Base-by-base conservation (phyloP, 2,113 vertebrate genomes). In the Paramormyrops kingsleyae region DNA sequence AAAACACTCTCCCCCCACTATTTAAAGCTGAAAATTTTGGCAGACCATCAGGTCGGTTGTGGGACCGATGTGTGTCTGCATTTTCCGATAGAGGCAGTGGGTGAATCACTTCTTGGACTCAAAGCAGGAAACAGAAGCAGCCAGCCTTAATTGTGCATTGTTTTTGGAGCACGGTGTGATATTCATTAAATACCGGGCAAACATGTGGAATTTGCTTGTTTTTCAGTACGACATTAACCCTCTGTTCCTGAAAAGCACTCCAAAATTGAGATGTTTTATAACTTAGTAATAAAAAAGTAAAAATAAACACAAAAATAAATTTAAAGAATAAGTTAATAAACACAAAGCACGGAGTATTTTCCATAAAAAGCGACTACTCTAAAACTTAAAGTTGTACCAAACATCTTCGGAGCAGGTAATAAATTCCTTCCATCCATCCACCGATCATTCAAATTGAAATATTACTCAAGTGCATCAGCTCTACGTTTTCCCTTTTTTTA, bases 21-120 rank as follows among this genome's bases (percentile, higher is more conserved):
- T 62, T n/a, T 15, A 12, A 39, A 80, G 35, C 74, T 80, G 39
- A 84, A 84, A 9, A 4, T 84, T 84, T 47, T 84, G 42, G 83
- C 42, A n/a, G 39, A 47, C 0, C 21, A 47, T 1, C 83, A 84
- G 92, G 90, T 66, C 90, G 90, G 31, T 27, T 66, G 50, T 47
- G 89, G 89, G 59, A 31, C 84, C 80, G 80, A 90, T 35, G 50
- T 27, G 4, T 89, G 80, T 46, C 46, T 87, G 47, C 49, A 27
- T 86, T 90, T 44, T 70, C 85, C 80, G 13, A 24, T 12, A 42
- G 17, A 35, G 46, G 39, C 44, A 47, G 42, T 84, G 9, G 24
- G 21, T 84, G 44, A 84, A 46, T 84, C 83, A 53, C 49, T 50
- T 47, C 83, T 44, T 15, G 88, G 74, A 80, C 74, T 80, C 46